Evolutionary conservation across 2,888 invertebrate species (phyloP), one percentile per base, ranked within the genome.

Genomic region (Agrotis ipsilon): DNA sequence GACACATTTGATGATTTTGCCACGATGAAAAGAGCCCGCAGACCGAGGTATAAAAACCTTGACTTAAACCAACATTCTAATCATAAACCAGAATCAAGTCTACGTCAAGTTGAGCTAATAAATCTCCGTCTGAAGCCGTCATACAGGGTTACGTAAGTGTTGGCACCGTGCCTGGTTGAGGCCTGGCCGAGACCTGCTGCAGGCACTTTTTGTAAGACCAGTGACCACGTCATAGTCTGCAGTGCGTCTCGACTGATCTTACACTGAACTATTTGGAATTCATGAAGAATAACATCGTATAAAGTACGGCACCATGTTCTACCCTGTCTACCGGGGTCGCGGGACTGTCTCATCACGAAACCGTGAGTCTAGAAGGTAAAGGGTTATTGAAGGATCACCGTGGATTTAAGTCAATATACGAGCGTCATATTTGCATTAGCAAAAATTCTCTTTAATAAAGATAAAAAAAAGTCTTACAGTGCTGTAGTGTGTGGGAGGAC

Each of bases 141-240:
- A 48, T n/a, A 11, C 3, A 52, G 45, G 46, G 1, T 70, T 70
- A 59, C 70, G 18, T 19, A 60, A 59, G 24, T 39, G 70, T 16
- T 69, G 70, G 72, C 72, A 16, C 43, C 13, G 72, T 21, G 71
- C 52, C 70, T 39, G 9, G 39, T 11, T 39, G 1, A 9, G 39
- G 39, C 39, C 39, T 39, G 39, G 9, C 11, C 39, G 39, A 11
- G 39, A 39, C 16, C 19, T 6, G 46, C 43, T 63, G 49, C 63
- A 72, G 43, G 5, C 63, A 14, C 21, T 57, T 72, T 63, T 72
- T 72, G 11, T 57, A 11, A 7, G 19, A 13, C 32, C 55, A 55
- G 55, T n/a, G 55, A 19, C 18, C 32, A 39, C 55, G 55, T 72
- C 24, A 63, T 49, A 55, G 32, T 19, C 72, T 45, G 72, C 72